Percentiles rank a stretch among this genome's conserved stretches.
Evolutionary conservation across 2,113 vertebrate genomes (phyloP).

Genomic region (Atractosteus spatula): DNA sequence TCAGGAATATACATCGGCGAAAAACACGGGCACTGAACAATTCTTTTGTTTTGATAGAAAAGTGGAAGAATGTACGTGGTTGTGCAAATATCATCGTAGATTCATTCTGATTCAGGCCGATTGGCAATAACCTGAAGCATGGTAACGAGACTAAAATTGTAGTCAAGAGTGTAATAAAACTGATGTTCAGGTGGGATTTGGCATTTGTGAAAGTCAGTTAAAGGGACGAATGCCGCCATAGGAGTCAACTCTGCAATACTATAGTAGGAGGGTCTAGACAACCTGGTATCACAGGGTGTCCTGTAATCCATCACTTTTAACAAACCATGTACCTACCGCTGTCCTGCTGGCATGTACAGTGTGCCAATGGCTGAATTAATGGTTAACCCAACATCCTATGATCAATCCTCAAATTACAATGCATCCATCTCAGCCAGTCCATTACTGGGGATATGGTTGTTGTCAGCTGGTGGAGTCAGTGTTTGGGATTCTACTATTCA

Average conservation of each 20-base stretch:
- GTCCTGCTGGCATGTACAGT: constrained; percentile 35
- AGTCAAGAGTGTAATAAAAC: no score
- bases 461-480: neutral
- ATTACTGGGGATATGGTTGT: neutral
- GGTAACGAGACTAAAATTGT: no score
- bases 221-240: neutral
- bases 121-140: no score
- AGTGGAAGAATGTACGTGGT: no score
- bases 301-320: constrained; percentile 8
- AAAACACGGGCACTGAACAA: no score
- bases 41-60: no score
- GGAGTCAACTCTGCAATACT: neutral
- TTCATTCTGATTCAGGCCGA: no score
- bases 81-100: no score
- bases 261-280: neutral
- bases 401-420: constrained; percentile 26
- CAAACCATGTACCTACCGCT: constrained; percentile 35
- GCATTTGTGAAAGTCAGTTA: neutral
- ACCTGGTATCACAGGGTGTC: neutral
- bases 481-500: no score
- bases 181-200: neutral
- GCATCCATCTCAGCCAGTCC: neutral
- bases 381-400: constrained; percentile 37
- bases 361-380: constrained; percentile 29
- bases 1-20: no score